These are phyloP conservation scores for Nemoura dubitans DNA, from an alignment of 2,888 invertebrate species.

Conservation along the genomic window DNA sequence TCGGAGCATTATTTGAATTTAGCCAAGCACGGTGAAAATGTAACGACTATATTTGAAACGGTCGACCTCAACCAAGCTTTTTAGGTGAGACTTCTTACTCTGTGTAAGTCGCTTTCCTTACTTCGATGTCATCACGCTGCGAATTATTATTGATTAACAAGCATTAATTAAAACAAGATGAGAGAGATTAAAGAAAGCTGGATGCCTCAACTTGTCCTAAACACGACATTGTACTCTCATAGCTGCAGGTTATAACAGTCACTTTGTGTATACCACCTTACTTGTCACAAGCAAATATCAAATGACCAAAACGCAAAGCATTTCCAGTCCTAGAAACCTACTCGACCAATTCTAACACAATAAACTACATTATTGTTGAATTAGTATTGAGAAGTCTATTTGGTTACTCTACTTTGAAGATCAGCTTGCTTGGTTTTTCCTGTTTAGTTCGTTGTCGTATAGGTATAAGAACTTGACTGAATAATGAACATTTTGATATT, in stretches of 20 bases:
- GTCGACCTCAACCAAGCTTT: no score
- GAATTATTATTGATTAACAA: not conserved
- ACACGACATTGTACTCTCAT: not conserved
- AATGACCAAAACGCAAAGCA: not conserved
- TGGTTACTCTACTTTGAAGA: not conserved
- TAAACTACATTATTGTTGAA: not conserved
- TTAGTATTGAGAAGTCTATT: not conserved
- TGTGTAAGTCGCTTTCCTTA: not conserved
- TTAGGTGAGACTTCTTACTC: no score
- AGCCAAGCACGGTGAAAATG: not conserved
- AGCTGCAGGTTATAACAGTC: not conserved
- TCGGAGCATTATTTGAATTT: no score
- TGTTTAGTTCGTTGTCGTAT: not conserved
- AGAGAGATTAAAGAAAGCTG: slow-evolving; percentile 7
- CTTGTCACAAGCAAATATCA: not conserved
- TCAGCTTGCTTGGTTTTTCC: not conserved
- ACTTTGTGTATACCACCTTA: not conserved
- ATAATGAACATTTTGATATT: not conserved
- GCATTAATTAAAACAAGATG: not conserved
- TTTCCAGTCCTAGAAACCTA: not conserved
- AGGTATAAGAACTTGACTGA: not conserved
- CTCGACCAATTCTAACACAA: not conserved
- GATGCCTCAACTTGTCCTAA: not conserved
- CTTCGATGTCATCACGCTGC: not conserved
- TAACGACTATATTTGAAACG: not conserved